Conservation (phyloP, 2,888 invertebrate genomes). For the Amphipoea lucens region DNA sequence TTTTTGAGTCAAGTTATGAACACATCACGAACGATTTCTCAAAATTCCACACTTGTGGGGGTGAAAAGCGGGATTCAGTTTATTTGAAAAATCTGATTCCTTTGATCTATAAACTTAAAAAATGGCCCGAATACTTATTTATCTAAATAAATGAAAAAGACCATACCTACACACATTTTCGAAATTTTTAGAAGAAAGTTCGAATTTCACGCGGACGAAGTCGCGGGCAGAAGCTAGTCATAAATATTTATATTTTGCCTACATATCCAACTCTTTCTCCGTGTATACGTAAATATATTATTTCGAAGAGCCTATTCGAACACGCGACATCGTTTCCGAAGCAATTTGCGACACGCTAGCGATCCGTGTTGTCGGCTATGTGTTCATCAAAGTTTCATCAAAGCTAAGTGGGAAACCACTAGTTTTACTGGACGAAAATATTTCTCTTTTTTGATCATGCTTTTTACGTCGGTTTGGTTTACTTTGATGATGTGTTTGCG, state of each 20-base stretch:
- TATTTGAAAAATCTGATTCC: no score
- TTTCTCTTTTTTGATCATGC: conserved; percentile 41
- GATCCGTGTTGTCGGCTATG: conserved; percentile 56
- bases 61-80: no score
- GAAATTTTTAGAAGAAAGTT: no score
- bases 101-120: no score
- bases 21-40: no score
- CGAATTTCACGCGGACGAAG: no score
- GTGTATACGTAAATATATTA: conserved; percentile 56
- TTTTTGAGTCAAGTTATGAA: no score
- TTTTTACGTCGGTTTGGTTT: conserved; percentile 44
- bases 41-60: no score
- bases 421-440: conserved; percentile 54
- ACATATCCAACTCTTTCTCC: conserved; percentile 12
- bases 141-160: no score
- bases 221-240: no score
- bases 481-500: conserved; percentile 60
- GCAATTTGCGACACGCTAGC: conserved; percentile 69
- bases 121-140: no score
- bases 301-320: conserved; percentile 60
- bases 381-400: conserved; percentile 67
- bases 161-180: no score
- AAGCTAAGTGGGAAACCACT: conserved; percentile 64
- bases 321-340: conserved; percentile 65
- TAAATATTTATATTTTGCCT: neutral